Evolutionary conservation across 1,140 invertebrate genomes (phyloP).

Genomic region (Globodera ellingtonae): DNA sequence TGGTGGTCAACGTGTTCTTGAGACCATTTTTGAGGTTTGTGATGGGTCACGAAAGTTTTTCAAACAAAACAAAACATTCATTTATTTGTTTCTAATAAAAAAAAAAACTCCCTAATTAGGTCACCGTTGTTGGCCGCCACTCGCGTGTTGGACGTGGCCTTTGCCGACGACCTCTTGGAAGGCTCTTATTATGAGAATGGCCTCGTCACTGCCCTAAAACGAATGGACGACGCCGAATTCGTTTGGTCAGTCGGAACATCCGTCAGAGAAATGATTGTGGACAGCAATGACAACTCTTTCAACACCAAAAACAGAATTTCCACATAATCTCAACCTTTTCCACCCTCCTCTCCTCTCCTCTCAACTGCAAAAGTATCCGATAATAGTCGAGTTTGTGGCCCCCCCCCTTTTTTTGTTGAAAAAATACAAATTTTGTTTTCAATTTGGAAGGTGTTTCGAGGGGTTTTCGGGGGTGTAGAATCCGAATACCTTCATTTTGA

Average conservation of each 20-base stretch:
- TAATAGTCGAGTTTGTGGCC: too few species aligned
- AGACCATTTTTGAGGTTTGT: constrained; percentile 26
- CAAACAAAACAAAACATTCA: not conserved
- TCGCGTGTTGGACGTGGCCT: constrained; percentile 24
- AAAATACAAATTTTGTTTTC: too few species aligned
- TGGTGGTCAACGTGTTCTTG: constrained; percentile 24
- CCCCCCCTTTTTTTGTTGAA: too few species aligned
- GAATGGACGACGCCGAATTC: not conserved
- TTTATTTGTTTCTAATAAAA: not conserved
- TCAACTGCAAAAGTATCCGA: too few species aligned
- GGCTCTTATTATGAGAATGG: constrained; percentile 26
- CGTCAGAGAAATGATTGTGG: constrained; percentile 29
- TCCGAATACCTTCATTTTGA: too few species aligned
- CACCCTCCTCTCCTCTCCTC: too few species aligned
- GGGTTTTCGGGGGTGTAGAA: too few species aligned
- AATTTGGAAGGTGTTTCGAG: too few species aligned
- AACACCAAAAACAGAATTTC: not conserved
- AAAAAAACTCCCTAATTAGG: not conserved
- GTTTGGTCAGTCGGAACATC: constrained; percentile 20
- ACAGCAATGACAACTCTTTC: constrained; percentile 4
- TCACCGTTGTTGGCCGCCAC: constrained; percentile 14
- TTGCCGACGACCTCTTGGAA: not conserved
- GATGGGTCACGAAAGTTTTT: not conserved
- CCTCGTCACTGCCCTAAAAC: not conserved
- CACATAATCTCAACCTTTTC: too few species aligned